Evolutionary conservation across 1,140 invertebrate species (phyloP).

Genomic region (Anastatus disparis): DNA sequence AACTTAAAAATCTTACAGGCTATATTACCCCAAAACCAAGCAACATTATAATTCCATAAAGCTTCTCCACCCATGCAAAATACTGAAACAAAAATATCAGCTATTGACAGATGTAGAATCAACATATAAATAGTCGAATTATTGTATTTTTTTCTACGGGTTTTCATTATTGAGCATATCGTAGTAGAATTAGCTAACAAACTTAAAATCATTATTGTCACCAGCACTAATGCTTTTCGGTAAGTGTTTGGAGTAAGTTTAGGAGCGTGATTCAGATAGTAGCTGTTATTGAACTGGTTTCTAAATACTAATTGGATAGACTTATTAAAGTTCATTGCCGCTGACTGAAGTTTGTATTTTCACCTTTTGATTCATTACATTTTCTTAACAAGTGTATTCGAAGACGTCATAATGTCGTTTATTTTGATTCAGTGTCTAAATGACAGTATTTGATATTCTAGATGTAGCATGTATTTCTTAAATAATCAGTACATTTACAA

Average conservation of each 20-base stretch:
- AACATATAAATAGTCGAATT: constrained; percentile 80
- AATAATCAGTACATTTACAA: no score
- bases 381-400: no score
- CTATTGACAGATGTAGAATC: constrained; percentile 79
- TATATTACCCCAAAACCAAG: constrained; percentile 81
- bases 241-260: constrained; percentile 69
- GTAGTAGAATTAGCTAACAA: constrained; percentile 80
- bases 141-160: constrained; percentile 69
- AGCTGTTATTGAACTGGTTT: constrained; percentile 55
- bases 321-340: no score
- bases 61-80: constrained; percentile 84
- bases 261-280: constrained; percentile 74
- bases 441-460: no score
- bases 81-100: constrained; percentile 81
- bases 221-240: constrained; percentile 73
- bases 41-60: constrained; percentile 81
- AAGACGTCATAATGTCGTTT: no score
- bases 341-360: no score
- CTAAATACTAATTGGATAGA: no score
- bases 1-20: constrained; percentile 86
- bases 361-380: no score
- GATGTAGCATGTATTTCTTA: no score
- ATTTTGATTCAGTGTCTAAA: no score
- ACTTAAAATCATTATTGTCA: constrained; percentile 76
- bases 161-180: constrained; percentile 76